Evolutionary conservation across 2,797 vertebrate species (phyloP), one percentile per base, ranked within the genome.

Genomic region (Clarias laeviceps): DNA sequence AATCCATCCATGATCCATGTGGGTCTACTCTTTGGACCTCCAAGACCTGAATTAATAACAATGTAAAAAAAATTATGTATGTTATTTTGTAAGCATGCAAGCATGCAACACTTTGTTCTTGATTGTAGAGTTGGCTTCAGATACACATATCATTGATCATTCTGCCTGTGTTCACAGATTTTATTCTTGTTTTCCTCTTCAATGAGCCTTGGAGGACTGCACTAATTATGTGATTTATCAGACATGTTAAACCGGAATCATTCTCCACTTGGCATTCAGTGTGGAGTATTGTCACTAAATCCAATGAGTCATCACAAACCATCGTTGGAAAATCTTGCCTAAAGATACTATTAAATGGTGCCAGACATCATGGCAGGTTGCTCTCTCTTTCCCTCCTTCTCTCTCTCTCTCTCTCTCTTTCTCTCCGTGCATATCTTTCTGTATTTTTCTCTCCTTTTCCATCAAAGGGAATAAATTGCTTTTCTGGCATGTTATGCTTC

Each of bases 1-100:
- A 99, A 92, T 96, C 97, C 93, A 99, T 96, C 98, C 97, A 99
- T 12, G 98, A 99, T 73, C 92, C 93, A 61, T 96, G 94, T 0
- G 98, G 97, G 80, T 99, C 97, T 11, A 98, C 95, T 90, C 96
- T 89, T 84, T 96, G 96, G 24, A 94, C 88, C 73, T 97, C 96
- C 2, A 93, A 91, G 8, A 94, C 85, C 97, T 99, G 85, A 88
- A 81, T 32, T 50, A 80, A 50, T 45, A 20, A 32, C 40, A 32
- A 54, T 22, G 24, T 76, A 29, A 76, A 29, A 76, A 9, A 56
- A 66, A 32, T 17, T 32, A 20, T 69, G 5, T 5, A 37, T 70
- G 34, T 37, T 61, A 59, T 24, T 78, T 37, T 78, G 22, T 78
- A n/a, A 12, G 22, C 1, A 6, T 78, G 57, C 61, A 78, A 78